A percentile compares a stretch with the other conserved stretches of the same genome.
phyloP scores from a whole-genome alignment of 2,888 invertebrate species.

The Neria commutata region DNA sequence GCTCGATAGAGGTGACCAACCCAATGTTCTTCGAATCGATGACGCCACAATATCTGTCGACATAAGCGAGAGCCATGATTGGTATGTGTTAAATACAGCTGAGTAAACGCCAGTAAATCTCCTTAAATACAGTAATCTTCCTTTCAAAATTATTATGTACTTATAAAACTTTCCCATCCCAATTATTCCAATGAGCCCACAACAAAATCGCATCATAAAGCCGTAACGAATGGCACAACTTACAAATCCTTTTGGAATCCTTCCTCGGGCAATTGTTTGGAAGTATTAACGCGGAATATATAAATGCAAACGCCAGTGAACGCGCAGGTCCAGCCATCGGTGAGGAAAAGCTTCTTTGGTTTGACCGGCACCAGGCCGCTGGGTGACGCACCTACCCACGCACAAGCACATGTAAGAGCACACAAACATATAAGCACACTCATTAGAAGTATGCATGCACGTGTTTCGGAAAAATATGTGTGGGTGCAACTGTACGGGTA shows the following conservation, averaged over 20 bases:
- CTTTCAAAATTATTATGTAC: no score
- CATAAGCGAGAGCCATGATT: background rate
- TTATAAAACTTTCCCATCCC: background rate
- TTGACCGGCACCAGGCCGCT: constrained; percentile 53
- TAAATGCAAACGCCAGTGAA: constrained; percentile 85
- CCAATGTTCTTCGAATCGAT: constrained; percentile 80
- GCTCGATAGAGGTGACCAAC: constrained; percentile 84
- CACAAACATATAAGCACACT: no score
- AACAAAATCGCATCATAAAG: background rate
- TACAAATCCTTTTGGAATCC: constrained; percentile 86
- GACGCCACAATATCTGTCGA: constrained; percentile 74
- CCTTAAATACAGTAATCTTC: no score
- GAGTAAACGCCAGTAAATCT: no score
- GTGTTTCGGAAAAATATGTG: background rate
- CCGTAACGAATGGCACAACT: constrained; percentile 46
- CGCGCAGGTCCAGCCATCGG: constrained; percentile 82
- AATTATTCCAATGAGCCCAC: background rate
- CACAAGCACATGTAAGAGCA: background rate
- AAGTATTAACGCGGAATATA: constrained; percentile 82
- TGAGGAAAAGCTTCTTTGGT: constrained; percentile 82
- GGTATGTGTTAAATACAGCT: no score
- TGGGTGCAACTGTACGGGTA: background rate
- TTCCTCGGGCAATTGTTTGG: constrained; percentile 87
- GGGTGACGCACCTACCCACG: constrained; percentile 57
- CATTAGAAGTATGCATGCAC: no score